phyloP scores from a whole-genome alignment of 1,140 invertebrate genomes.

The Coptotermes formosanus region DNA sequence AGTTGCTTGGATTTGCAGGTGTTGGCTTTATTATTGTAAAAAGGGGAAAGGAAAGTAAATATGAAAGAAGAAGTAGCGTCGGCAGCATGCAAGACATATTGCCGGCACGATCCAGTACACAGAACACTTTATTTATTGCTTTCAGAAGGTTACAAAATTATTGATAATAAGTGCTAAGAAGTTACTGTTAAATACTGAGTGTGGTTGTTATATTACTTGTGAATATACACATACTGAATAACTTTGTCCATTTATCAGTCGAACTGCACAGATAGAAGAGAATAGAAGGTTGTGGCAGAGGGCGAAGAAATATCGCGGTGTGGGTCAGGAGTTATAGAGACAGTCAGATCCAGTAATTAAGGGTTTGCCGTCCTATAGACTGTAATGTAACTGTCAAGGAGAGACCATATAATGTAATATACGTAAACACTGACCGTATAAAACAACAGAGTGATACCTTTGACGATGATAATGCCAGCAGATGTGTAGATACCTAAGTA shows the following conservation, averaged over 20 bases:
- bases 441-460: not conserved
- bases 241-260: not conserved
- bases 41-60: no score
- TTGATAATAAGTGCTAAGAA: not conserved
- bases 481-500: not conserved
- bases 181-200: not conserved
- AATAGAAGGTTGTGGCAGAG: not conserved
- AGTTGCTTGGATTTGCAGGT: no score
- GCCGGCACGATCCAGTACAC: not conserved
- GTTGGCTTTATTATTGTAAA: no score
- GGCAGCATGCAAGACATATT: no score
- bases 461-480: not conserved
- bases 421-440: not conserved
- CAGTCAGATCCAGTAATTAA: not conserved
- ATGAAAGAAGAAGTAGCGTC: no score
- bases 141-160: not conserved
- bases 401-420: not conserved
- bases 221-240: not conserved
- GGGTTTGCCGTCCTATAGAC: not conserved
- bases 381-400: constrained; percentile 14
- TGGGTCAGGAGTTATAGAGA: not conserved
- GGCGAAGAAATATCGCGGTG: not conserved
- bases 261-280: not conserved
- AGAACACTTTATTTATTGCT: not conserved
- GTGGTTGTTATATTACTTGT: not conserved